Base-by-base conservation (phyloP, 2,113 vertebrate genomes). In the Ammodytes dubius region DNA sequence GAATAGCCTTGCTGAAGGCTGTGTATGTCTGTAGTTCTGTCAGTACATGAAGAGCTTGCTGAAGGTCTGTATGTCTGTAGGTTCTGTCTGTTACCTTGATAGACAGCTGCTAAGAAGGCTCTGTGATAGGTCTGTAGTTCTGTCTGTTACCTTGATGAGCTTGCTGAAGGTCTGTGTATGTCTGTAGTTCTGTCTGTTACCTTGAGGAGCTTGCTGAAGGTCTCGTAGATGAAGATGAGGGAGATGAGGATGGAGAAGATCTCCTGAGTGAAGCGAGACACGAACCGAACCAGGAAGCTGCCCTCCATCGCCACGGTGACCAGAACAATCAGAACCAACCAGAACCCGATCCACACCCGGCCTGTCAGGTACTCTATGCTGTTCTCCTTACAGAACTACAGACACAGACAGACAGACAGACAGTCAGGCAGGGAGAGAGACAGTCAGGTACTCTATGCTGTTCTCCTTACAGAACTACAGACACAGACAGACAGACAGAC, bases 211-310 rank as follows among this genome's bases (percentile, higher is more conserved):
- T 98, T 98, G 82, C 91, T 95, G 77, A 97, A 97, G 74, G 97
- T 98, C 93, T 98, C 97, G 0, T 97, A 98, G 95, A 98, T 98
- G 94, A 98, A 98, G 85, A 98, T 98, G 87, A 98, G 96, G 19
- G 97, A 97, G 93, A 98, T 98, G 87, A 98, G 96, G 87, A 97
- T 96, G 73, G 97, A 96, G 19, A 98, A 98, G 90, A 98, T 98
- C 94, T 98, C 97, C 88, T 98, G 97, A 8, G 97, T 98, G 93
- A 98, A 98, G 27, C 97, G 96, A 4, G 98, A 98, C 17, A 99
- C 96, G 0, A 96, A 98, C 53, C 97, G 97, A 66, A 99, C 98
- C 73, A 99, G 91, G 94, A 99, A 96, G 90, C 97, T 99, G 66
- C 98, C 98, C 90, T 99, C 98, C 0, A 97, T 93, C 15, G 97